Evolutionary conservation across 2,113 vertebrate genomes (phyloP), one percentile per base, ranked within the genome.

Genomic region (Corythornis cristatus): DNA sequence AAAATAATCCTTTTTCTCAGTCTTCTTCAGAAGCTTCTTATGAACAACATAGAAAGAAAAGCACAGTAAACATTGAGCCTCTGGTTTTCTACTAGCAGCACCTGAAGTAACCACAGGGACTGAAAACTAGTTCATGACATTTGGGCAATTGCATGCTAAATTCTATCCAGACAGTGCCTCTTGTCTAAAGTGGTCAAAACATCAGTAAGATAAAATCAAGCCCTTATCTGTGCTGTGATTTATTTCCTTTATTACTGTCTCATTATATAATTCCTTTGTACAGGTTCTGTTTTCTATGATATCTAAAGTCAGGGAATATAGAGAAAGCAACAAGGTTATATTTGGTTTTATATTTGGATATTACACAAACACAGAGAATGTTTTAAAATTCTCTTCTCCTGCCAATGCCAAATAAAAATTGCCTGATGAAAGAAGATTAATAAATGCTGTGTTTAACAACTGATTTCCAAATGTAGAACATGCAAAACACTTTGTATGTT

Each of bases 351-450:
- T 89, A 79, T 87, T 92, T 93, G 57, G 28, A 19, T 92, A 91
- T 95, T 95, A 53, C 0, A 0, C 72, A 95, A 91, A 19, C 81
- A 91, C 82, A 89, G 77, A 83, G 84, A 94, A 83, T 85, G 67
- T 71, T 94, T 92, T 70, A 88, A 74, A 81, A 82, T 93, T 82
- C 89, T 54, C 29, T 95, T 90, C 73, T 76, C 31, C 15, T 80
- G 62, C 75, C 81, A 88, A 58, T 94, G 79, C 76, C 88, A 96
- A 85, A 86, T 89, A 95, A 94, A 97, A 97, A 94, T 72, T 79
- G 86, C 68, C 62, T 94, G 92, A 95, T 96, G 89, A 97, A 93
- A 93, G 94, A 97, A 96, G 90, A 88, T 89, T 95, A 96, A 53
- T 94, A 95, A 95, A 95, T 96, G 90, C 80, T 95, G 1, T 95